These are phyloP conservation scores for Heliconius eleuchia DNA, from an alignment of 1,140 invertebrate species.

Conservation along the genomic window DNA sequence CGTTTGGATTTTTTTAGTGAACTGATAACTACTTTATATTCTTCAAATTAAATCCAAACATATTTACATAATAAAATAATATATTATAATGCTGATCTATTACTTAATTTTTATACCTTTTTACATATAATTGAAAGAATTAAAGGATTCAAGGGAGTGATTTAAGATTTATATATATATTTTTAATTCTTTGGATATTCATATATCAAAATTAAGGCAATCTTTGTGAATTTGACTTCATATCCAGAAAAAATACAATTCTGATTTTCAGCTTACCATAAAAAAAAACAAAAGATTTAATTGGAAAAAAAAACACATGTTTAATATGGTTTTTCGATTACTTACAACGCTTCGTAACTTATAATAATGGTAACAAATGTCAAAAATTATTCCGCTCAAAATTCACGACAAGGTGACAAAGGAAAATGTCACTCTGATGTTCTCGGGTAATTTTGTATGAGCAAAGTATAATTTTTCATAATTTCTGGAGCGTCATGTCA, in stretches of 20 bases:
- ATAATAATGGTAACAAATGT: neutral
- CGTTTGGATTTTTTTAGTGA: too few species aligned
- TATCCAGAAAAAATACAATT: neutral
- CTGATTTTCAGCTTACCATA: neutral
- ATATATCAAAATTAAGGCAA: too few species aligned
- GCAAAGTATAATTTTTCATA: conserved; percentile 48
- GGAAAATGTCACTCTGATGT: conserved; percentile 36
- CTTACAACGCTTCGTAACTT: neutral
- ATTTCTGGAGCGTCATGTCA: conserved; percentile 42
- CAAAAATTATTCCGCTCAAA: conserved; percentile 7
- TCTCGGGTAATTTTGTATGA: conserved; percentile 36
- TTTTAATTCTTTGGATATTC: too few species aligned
- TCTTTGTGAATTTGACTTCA: neutral
- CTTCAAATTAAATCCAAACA: too few species aligned
- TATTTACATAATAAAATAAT: too few species aligned
- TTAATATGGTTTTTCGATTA: neutral
- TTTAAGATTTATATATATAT: too few species aligned
- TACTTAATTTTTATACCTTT: too few species aligned
- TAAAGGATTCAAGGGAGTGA: too few species aligned
- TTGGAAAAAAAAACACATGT: neutral
- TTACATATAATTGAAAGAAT: too few species aligned
- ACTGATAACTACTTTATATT: too few species aligned
- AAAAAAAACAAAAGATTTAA: neutral
- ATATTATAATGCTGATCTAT: too few species aligned
- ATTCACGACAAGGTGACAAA: conserved; percentile 31